phyloP scores from a whole-genome alignment of 2,797 vertebrate genomes.

The Halcyon chelicuti region DNA sequence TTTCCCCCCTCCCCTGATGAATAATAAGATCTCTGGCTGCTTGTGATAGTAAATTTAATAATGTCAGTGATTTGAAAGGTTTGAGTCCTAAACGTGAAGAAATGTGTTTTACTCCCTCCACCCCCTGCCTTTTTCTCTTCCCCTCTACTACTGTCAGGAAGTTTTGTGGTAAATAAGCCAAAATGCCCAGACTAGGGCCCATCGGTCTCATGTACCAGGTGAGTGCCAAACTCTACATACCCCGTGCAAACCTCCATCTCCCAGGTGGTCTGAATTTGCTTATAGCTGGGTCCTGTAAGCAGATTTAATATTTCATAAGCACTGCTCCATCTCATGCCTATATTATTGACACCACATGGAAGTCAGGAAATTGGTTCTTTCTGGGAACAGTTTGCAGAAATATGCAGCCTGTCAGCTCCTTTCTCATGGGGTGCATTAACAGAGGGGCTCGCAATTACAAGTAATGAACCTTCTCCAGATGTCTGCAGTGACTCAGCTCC shows the following conservation, averaged over 20 bases:
- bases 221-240: slow-evolving; percentile 59
- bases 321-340: slow-evolving; percentile 88
- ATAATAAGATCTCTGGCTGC: slow-evolving; percentile 82
- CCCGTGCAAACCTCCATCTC: slow-evolving; percentile 73
- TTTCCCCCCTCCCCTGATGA: slow-evolving; percentile 40
- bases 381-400: slow-evolving; percentile 94
- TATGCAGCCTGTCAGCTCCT: slow-evolving; percentile 89
- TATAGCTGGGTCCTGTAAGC: slow-evolving; percentile 82
- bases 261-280: slow-evolving; percentile 95
- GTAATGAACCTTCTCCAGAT: slow-evolving; percentile 91
- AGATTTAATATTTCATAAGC: slow-evolving; percentile 98
- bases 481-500: slow-evolving; percentile 85
- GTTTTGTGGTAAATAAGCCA: slow-evolving; percentile 65
- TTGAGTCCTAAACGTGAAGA: slow-evolving; percentile 73
- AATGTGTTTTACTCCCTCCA: slow-evolving; percentile 60
- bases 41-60: slow-evolving; percentile 83
- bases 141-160: slow-evolving; percentile 41
- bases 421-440: slow-evolving; percentile 88
- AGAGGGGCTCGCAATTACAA: slow-evolving; percentile 91
- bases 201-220: slow-evolving; percentile 47
- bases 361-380: slow-evolving; percentile 92
- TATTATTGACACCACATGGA: slow-evolving; percentile 98
- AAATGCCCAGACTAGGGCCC: slow-evolving; percentile 41
- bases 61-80: slow-evolving; percentile 77
- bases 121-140: background rate